A percentile compares a stretch with the other conserved stretches of the same genome.
Evolutionary conservation across 1,140 invertebrate genomes (phyloP).

Genomic region (Ceratosolen solmsi): DNA sequence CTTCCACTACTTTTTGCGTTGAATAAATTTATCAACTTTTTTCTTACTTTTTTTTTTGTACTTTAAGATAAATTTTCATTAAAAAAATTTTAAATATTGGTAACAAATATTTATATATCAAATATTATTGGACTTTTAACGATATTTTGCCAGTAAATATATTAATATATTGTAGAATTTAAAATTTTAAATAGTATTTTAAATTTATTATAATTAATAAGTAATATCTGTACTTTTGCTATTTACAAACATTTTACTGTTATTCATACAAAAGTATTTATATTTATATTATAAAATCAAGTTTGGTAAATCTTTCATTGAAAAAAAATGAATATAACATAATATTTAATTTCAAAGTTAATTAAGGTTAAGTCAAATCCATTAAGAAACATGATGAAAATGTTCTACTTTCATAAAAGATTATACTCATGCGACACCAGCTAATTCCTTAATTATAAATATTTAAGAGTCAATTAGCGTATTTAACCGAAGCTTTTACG

Average conservation of each 20-base stretch:
- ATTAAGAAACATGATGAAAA: constrained; percentile 18
- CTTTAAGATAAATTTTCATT: neutral
- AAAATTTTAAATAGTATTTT: too few species aligned
- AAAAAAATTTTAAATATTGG: neutral
- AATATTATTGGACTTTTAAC: too few species aligned
- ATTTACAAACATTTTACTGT: too few species aligned
- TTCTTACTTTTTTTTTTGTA: neutral
- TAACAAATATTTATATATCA: too few species aligned
- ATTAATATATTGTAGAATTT: too few species aligned
- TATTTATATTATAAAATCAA: too few species aligned
- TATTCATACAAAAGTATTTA: too few species aligned
- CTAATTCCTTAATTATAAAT: constrained; percentile 62
- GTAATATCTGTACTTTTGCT: too few species aligned
- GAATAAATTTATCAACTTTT: neutral
- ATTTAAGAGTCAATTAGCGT: constrained; percentile 63
- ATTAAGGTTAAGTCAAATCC: neutral
- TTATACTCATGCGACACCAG: neutral
- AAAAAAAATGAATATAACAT: neutral
- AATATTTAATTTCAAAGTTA: neutral
- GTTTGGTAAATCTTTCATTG: too few species aligned
- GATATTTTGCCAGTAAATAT: too few species aligned
- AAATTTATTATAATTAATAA: too few species aligned
- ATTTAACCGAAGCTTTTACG: constrained; percentile 47
- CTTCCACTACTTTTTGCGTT: neutral
- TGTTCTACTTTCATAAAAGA: neutral